phyloP scores from a whole-genome alignment of 1,140 invertebrate genomes.

The Aricia agestis region DNA sequence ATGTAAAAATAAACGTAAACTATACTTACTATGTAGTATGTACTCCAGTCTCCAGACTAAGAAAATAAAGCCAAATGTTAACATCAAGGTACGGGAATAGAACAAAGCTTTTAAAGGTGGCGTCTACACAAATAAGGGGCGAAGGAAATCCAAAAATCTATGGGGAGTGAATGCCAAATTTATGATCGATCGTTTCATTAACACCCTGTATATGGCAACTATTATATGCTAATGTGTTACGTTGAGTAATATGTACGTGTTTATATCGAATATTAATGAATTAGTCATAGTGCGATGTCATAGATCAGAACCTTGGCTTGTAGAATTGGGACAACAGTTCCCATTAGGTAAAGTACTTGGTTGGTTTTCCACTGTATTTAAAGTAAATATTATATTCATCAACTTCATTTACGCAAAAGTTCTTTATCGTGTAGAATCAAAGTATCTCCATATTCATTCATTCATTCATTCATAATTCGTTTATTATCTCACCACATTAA shows the following conservation, averaged over 20 bases:
- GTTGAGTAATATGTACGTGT: conserved; percentile 8
- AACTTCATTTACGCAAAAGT: too few relatives aligned
- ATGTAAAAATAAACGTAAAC: too few relatives aligned
- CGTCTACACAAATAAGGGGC: conserved; percentile 19
- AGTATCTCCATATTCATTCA: too few relatives aligned
- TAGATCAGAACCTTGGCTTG: conserved; percentile 2
- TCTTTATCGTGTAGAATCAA: too few relatives aligned
- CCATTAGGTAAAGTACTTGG: neutral
- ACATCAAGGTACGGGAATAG: conserved; percentile 17
- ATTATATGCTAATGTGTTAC: conserved; percentile 39
- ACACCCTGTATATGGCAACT: conserved; percentile 26
- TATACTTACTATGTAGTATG: too few relatives aligned
- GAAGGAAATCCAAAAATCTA: conserved; percentile 7
- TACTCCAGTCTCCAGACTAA: neutral
- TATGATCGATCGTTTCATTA: conserved; percentile 28
- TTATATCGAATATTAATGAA: conserved; percentile 15
- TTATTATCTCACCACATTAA: too few relatives aligned
- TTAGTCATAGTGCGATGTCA: conserved; percentile 1
- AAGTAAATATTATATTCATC: too few relatives aligned
- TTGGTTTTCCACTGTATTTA: neutral
- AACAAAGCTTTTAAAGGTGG: conserved; percentile 20
- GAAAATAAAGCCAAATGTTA: conserved; percentile 3
- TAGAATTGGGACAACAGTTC: neutral
- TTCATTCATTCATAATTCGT: too few relatives aligned
- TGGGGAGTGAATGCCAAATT: conserved; percentile 25